Conservation (phyloP, 2,888 invertebrate species). For the Prosapia bicincta region DNA sequence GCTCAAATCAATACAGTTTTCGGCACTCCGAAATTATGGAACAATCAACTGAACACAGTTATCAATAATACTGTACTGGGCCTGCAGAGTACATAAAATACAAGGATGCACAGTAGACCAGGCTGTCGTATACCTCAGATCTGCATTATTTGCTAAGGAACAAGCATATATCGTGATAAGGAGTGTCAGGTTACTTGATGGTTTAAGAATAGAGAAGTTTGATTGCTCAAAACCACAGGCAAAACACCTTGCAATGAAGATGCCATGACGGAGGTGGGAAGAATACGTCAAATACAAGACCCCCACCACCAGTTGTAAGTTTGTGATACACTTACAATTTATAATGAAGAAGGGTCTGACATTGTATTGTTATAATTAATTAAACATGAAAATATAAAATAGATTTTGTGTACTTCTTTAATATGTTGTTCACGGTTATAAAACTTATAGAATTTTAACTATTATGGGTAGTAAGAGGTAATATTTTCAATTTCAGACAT, state of each 20-base stretch:
- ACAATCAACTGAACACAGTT: slow-evolving; percentile 10
- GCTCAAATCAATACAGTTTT: slow-evolving; percentile 27
- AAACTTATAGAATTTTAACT: too few species aligned
- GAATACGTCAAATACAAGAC: background rate
- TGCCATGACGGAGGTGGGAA: background rate
- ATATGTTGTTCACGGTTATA: too few species aligned
- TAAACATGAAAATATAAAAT: too few species aligned
- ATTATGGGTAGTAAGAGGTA: too few species aligned
- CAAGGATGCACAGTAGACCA: slow-evolving; percentile 25
- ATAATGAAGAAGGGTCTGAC: too few species aligned
- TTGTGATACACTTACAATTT: too few species aligned
- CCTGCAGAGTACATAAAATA: slow-evolving; percentile 18
- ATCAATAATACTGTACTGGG: slow-evolving; percentile 14
- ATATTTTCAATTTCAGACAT: too few species aligned
- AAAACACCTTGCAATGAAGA: background rate
- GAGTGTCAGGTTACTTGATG: slow-evolving; percentile 28
- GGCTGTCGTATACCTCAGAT: slow-evolving; percentile 24
- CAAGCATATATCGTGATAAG: slow-evolving; percentile 7
- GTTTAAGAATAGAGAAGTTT: slow-evolving; percentile 26
- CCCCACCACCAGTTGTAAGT: too few species aligned
- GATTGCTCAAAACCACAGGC: slow-evolving; percentile 19
- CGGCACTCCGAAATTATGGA: slow-evolving; percentile 15
- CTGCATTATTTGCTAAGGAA: background rate
- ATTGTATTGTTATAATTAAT: too few species aligned
- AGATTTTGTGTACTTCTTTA: too few species aligned